A percentile compares a stretch with the other conserved stretches of the same genome.
These are phyloP conservation scores for Euura saliciscinereae DNA, from an alignment of 1,140 invertebrate species.

Conservation along the genomic window DNA sequence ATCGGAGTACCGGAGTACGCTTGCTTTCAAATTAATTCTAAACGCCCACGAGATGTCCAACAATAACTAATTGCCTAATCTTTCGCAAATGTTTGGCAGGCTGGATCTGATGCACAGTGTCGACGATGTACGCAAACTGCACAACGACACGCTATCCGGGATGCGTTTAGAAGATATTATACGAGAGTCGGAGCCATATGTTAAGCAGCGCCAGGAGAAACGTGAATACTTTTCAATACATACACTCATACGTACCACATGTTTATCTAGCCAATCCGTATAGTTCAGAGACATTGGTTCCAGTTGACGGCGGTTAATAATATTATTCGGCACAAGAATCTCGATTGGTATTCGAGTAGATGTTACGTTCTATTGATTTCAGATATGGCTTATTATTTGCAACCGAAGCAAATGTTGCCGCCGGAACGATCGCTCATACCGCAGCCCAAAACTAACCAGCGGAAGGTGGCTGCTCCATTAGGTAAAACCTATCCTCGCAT, in stretches of 20 bases:
- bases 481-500: background rate
- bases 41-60: background rate
- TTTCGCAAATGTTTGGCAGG: conserved; percentile 11
- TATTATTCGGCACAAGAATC: no score
- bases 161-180: conserved; percentile 24
- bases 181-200: conserved; percentile 21
- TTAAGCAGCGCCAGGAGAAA: conserved; percentile 19
- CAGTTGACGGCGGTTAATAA: no score
- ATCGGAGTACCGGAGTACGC: conserved; percentile 31
- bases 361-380: background rate
- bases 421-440: background rate
- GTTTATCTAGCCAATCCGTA: no score
- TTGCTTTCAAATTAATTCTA: conserved; percentile 11
- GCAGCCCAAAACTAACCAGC: background rate
- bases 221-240: conserved; percentile 15
- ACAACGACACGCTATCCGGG: conserved; percentile 30
- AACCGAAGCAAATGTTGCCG: background rate
- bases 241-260: no score
- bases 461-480: background rate
- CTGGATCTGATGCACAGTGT: conserved; percentile 32
- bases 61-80: background rate
- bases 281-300: no score
- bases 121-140: conserved; percentile 26
- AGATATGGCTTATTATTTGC: background rate
- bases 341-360: background rate